Conservation (phyloP, 2,113 vertebrate species). For the Clupea harengus region DNA sequence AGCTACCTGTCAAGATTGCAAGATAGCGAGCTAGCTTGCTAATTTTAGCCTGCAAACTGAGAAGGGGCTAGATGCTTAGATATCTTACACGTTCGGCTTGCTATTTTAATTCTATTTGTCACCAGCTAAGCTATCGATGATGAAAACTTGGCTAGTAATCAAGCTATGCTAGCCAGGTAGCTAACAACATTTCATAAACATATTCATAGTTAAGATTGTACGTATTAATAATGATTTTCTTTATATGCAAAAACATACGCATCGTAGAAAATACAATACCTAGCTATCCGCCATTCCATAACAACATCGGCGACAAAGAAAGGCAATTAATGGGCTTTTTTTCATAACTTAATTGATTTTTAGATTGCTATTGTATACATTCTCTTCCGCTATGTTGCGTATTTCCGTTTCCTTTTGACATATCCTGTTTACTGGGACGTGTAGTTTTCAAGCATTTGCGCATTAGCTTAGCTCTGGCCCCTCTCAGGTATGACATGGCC, state of each 20-base stretch:
- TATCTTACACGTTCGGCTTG: constrained; percentile 8
- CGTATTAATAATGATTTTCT: background rate
- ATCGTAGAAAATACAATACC: constrained; percentile 41
- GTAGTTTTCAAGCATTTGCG: background rate
- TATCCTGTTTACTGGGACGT: background rate
- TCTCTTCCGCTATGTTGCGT: constrained; percentile 45
- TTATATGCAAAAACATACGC: constrained; percentile 3
- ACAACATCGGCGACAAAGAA: constrained; percentile 71
- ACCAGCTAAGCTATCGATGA: constrained; percentile 2
- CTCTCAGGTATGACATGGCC: background rate
- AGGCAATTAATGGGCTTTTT: constrained; percentile 77
- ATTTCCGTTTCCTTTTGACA: constrained; percentile 58
- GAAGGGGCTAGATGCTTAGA: constrained; percentile 15
- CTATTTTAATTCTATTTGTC: constrained; percentile 17
- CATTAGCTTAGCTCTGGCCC: background rate
- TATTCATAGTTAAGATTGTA: constrained; percentile 7
- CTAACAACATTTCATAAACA: constrained; percentile 62
- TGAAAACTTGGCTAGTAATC: constrained; percentile 22
- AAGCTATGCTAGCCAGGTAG: constrained; percentile 52
- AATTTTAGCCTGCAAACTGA: constrained; percentile 12
- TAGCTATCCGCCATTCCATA: constrained; percentile 71
- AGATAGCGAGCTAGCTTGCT: constrained; percentile 14
- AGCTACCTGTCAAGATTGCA: constrained; percentile 5
- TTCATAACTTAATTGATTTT: constrained; percentile 82
- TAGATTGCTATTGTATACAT: constrained; percentile 62